Evolutionary conservation across 2,113 vertebrate species (phyloP).

Genomic region (Vulpes vulpes): DNA sequence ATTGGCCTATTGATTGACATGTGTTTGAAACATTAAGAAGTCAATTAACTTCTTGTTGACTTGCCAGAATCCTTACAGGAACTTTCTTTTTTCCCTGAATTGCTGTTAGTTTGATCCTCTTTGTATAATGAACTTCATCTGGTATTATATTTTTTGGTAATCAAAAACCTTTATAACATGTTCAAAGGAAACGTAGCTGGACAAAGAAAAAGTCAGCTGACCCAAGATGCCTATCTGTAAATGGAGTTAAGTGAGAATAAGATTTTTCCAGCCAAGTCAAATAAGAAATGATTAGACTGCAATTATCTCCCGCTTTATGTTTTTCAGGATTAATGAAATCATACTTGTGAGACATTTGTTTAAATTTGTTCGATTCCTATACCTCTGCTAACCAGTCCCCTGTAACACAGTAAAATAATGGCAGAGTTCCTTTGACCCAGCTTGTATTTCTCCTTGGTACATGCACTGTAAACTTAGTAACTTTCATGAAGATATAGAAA

Average conservation of each 20-base stretch:
- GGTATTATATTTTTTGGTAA: conserved; percentile 60
- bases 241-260: conserved; percentile 48
- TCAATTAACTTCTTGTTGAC: conserved; percentile 68
- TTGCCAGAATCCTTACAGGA: conserved; percentile 41
- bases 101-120: conserved; percentile 51
- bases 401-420: not conserved
- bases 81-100: conserved; percentile 57
- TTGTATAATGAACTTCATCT: conserved; percentile 69
- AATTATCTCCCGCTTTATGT: conserved; percentile 10
- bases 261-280: conserved; percentile 59
- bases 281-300: conserved; percentile 5
- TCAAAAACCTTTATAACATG: conserved; percentile 66
- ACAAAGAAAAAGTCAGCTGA: conserved; percentile 46
- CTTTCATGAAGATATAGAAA: not conserved
- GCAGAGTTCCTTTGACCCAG: not conserved
- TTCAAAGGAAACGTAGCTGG: conserved; percentile 23
- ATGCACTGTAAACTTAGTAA: not conserved
- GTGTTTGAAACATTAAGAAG: conserved; percentile 67
- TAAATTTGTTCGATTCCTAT: conserved; percentile 23
- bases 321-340: conserved; percentile 56
- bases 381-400: not conserved
- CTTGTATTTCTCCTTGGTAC: not conserved
- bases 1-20: conserved; percentile 78
- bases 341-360: not conserved
- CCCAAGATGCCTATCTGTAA: conserved; percentile 15